Conservation (phyloP, 2,797 vertebrate genomes). For the Ciconia nigra region DNA sequence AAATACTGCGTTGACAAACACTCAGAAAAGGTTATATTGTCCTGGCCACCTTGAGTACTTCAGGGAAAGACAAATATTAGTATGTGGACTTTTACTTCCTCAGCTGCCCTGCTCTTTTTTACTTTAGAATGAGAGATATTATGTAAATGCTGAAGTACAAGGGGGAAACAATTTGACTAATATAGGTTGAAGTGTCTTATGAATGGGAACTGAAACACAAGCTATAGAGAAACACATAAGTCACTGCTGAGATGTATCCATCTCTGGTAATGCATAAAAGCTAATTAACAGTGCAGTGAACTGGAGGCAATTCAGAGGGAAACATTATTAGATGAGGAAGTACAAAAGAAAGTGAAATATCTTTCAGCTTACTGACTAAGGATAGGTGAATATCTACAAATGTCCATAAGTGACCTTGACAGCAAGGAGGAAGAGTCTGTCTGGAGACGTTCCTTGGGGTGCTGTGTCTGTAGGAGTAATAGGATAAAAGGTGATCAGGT, state of each 20-base stretch:
- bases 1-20: neutral
- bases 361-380: neutral
- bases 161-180: neutral
- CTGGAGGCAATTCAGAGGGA: neutral
- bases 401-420: neutral
- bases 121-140: neutral
- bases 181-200: neutral
- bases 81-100: neutral
- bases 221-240: neutral
- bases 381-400: neutral
- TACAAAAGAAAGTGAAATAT: neutral
- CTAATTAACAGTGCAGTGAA: constrained; percentile 19
- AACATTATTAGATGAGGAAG: neutral
- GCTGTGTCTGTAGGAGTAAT: neutral
- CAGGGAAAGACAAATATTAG: neutral
- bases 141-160: neutral
- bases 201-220: neutral
- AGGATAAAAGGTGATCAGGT: neutral
- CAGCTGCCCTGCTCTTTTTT: neutral
- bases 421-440: neutral
- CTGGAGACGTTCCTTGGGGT: neutral
- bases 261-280: neutral
- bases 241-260: neutral
- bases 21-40: neutral
- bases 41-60: neutral